A percentile compares a stretch with the other conserved stretches of the same genome.
These are phyloP conservation scores for Eledona agricola DNA, from an alignment of 2,888 invertebrate genomes.

Conservation along the genomic window DNA sequence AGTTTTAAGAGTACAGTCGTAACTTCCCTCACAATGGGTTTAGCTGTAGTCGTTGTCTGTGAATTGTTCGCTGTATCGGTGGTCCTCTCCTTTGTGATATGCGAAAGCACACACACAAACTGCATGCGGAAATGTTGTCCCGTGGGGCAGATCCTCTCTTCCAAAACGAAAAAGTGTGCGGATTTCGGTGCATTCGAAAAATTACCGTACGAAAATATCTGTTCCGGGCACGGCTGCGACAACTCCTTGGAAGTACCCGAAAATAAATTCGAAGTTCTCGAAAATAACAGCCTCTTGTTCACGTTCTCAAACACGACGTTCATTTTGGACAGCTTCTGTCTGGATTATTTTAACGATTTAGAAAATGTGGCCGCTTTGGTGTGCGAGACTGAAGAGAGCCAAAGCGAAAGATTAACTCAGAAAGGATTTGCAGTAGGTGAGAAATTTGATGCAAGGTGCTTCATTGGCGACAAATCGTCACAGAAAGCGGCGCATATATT, in stretches of 20 bases:
- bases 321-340: constrained; percentile 9
- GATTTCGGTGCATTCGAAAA: constrained; percentile 3
- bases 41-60: constrained; percentile 21
- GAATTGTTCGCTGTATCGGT: constrained; percentile 14
- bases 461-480: too few species aligned
- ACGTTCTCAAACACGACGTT: neutral
- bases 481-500: too few species aligned
- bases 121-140: constrained; percentile 31
- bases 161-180: constrained; percentile 2
- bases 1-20: constrained; percentile 28
- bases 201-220: constrained; percentile 20
- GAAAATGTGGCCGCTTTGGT: constrained; percentile 3
- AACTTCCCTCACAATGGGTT: constrained; percentile 19
- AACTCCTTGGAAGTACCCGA: neutral
- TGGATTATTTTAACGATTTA: constrained; percentile 6
- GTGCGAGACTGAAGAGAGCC: constrained; percentile 6
- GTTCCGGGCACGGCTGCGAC: neutral
- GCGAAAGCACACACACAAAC: constrained; percentile 7
- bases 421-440: neutral
- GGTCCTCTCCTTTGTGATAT: constrained; percentile 19
- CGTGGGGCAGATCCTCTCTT: constrained; percentile 12
- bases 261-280: constrained; percentile 1
- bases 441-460: constrained; percentile 1
- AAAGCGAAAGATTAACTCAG: neutral
- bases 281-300: constrained; percentile 8